phyloP scores from a whole-genome alignment of 2,797 vertebrate species.

The Lutjanus argentimaculatus region DNA sequence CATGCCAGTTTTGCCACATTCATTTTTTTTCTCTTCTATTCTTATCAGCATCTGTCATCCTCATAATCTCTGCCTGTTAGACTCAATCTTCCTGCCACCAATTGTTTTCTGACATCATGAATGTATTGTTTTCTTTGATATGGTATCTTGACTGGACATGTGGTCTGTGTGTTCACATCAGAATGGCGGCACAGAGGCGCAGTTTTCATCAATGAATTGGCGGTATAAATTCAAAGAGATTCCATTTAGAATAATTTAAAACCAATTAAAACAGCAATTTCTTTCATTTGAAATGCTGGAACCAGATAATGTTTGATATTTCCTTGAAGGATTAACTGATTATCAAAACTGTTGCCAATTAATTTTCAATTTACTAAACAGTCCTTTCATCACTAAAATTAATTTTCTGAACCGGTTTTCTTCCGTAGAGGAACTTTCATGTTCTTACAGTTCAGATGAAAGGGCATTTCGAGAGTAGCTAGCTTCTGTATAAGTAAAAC shows the following conservation, averaged over 20 bases:
- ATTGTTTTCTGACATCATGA: constrained; percentile 9
- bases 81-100: constrained; percentile 32
- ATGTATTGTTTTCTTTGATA: constrained; percentile 31
- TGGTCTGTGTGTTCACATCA: constrained; percentile 20
- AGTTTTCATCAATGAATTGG: background rate
- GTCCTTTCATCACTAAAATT: background rate
- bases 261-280: background rate
- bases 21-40: background rate
- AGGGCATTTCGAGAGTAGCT: too few relatives aligned
- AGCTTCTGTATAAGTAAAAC: too few relatives aligned
- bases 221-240: background rate
- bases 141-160: constrained; percentile 23
- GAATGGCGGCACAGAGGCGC: background rate
- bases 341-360: background rate
- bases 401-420: background rate
- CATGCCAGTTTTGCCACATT: constrained; percentile 47
- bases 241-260: background rate
- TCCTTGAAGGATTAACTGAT: background rate
- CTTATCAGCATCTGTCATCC: constrained; percentile 28
- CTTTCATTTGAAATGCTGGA: background rate
- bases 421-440: background rate
- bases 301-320: background rate
- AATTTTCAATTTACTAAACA: background rate
- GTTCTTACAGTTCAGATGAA: background rate
- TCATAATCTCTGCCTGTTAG: constrained; percentile 38